Evolutionary conservation across 64 coral and sea anemone species (phyloP).

Genomic region (Astreopora myriophthalma): DNA sequence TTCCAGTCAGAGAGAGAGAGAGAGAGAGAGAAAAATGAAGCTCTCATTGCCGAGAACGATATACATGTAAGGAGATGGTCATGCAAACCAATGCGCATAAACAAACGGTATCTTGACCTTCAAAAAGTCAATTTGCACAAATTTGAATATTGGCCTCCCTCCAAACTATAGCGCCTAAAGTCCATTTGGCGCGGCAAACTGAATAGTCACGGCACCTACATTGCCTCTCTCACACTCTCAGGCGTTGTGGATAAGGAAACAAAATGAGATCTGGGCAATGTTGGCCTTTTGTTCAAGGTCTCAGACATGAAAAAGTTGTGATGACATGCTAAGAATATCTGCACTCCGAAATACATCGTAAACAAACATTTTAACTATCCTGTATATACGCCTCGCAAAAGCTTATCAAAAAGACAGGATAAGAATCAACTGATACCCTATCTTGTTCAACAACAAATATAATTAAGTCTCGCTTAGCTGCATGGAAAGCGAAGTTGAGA

Average conservation of each 20-base stretch:
- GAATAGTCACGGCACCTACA: background rate
- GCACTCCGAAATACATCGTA: background rate
- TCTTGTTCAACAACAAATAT: background rate
- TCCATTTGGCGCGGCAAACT: background rate
- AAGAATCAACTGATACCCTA: background rate
- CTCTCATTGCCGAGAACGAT: background rate
- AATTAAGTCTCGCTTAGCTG: background rate
- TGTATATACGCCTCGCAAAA: background rate
- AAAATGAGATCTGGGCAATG: background rate
- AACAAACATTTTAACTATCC: background rate
- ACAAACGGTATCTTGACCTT: constrained; percentile 10
- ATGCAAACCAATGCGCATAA: background rate
- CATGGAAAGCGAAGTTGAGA: background rate
- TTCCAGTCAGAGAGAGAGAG: background rate
- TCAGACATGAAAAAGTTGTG: background rate
- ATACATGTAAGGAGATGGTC: background rate
- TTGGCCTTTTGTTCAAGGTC: background rate
- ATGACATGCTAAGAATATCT: background rate
- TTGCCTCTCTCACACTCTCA: background rate
- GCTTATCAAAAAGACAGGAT: background rate
- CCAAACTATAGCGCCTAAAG: background rate
- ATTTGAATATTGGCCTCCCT: constrained; percentile 13
- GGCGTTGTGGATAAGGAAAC: background rate
- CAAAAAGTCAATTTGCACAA: constrained; percentile 24
- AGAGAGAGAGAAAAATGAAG: background rate